Percentiles rank a stretch among this genome's conserved stretches.
These are phyloP conservation scores for Caradrina clavipalpis DNA, from an alignment of 2,888 invertebrate genomes.

Conservation along the genomic window DNA sequence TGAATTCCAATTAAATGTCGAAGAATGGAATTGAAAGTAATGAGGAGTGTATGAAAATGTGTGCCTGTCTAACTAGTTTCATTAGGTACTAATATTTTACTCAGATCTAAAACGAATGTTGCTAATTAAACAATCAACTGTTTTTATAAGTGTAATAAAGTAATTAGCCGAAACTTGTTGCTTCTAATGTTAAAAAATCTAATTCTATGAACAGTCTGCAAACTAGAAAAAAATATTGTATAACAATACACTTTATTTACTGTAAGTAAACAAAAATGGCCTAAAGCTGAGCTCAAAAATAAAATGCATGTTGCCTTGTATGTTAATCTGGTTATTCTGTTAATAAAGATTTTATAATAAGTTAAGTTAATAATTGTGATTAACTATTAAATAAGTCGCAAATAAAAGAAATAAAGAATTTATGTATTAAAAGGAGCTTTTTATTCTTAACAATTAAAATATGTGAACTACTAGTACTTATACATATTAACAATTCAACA, in stretches of 20 bases:
- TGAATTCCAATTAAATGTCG: too few species aligned
- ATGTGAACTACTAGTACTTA: neutral
- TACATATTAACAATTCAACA: neutral
- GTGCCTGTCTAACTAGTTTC: constrained; percentile 7
- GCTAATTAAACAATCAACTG: constrained; percentile 32
- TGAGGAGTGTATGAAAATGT: constrained; percentile 20
- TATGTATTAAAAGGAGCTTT: constrained; percentile 48
- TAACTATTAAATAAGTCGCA: constrained; percentile 60
- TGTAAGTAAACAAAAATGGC: constrained; percentile 16
- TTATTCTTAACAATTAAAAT: constrained; percentile 39
- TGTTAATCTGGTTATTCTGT: constrained; percentile 65
- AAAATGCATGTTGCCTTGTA: constrained; percentile 68
- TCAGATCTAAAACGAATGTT: constrained; percentile 29
- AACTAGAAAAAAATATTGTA: constrained; percentile 21
- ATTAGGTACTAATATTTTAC: constrained; percentile 32
- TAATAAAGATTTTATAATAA: constrained; percentile 68
- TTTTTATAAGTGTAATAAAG: constrained; percentile 14
- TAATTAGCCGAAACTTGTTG: constrained; percentile 39
- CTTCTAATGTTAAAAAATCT: constrained; percentile 32
- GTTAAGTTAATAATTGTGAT: constrained; percentile 69
- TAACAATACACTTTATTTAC: constrained; percentile 26
- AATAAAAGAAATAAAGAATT: constrained; percentile 59
- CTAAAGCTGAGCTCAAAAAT: constrained; percentile 49
- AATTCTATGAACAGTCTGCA: neutral
- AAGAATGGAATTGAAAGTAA: constrained; percentile 15